Evolutionary conservation across 2,888 invertebrate species (phyloP).

Genomic region (Dione juno): DNA sequence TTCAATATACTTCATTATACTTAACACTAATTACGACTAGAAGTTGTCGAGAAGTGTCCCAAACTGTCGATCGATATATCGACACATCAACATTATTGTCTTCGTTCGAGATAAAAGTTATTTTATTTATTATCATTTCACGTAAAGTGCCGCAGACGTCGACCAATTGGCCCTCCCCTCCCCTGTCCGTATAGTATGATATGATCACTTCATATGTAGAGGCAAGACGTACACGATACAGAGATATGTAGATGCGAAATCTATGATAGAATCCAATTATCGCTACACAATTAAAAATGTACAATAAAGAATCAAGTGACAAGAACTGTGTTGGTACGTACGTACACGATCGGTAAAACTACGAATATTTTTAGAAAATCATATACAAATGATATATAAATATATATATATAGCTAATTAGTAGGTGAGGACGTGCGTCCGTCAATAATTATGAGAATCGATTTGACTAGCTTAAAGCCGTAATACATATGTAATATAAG

Average conservation of each 20-base stretch:
- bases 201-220: constrained; percentile 46
- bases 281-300: constrained; percentile 39
- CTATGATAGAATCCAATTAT: constrained; percentile 55
- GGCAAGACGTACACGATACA: constrained; percentile 39
- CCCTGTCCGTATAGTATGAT: constrained; percentile 41
- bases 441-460: constrained; percentile 74
- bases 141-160: neutral
- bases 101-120: neutral
- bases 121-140: neutral
- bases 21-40: constrained; percentile 34
- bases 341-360: constrained; percentile 49
- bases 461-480: constrained; percentile 81
- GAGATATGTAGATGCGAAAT: constrained; percentile 68
- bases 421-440: constrained; percentile 64
- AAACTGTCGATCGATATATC: constrained; percentile 32
- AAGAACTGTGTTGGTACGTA: constrained; percentile 27
- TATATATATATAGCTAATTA: constrained; percentile 60
- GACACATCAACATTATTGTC: neutral
- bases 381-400: constrained; percentile 62
- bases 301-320: constrained; percentile 37
- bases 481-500: constrained; percentile 76
- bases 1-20: constrained; percentile 42
- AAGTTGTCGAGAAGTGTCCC: constrained; percentile 37
- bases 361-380: constrained; percentile 81
- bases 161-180: constrained; percentile 36